Conservation (phyloP, 2,113 vertebrate species). For the Paradisaea rubra region DNA sequence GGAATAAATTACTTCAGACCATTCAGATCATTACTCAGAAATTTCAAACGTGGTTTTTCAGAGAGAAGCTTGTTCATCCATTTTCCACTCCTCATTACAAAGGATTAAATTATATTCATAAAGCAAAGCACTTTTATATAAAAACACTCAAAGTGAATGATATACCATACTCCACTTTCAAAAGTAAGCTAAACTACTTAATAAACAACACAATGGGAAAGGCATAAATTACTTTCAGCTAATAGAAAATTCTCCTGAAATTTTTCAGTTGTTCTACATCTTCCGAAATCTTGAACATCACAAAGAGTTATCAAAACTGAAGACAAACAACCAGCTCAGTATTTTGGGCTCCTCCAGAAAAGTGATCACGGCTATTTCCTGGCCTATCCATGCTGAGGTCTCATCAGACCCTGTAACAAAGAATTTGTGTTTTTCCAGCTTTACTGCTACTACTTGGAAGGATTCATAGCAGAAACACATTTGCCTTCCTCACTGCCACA, state of each 20-base stretch:
- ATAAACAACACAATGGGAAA: neutral
- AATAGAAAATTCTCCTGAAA: neutral
- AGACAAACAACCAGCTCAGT: neutral
- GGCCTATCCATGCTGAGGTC: neutral
- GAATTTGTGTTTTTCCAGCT: neutral
- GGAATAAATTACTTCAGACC: slow-evolving; percentile 8
- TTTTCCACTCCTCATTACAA: slow-evolving; percentile 32
- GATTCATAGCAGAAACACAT: neutral
- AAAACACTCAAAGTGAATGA: neutral
- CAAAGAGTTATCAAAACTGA: neutral
- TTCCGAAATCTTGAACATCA: neutral
- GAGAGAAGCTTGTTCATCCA: neutral
- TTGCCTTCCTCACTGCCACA: neutral
- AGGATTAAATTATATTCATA: neutral
- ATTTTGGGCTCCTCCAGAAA: neutral
- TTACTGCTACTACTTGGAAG: neutral
- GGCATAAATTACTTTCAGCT: neutral
- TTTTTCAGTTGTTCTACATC: neutral
- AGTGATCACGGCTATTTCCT: neutral
- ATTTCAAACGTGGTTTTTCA: slow-evolving; percentile 19
- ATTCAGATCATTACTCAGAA: neutral
- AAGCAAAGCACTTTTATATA: neutral
- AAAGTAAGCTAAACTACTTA: neutral
- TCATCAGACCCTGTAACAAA: neutral
- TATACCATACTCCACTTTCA: neutral